Evolutionary conservation across 2,888 invertebrate genomes (phyloP).

Genomic region (Ptilodon capucinus): DNA sequence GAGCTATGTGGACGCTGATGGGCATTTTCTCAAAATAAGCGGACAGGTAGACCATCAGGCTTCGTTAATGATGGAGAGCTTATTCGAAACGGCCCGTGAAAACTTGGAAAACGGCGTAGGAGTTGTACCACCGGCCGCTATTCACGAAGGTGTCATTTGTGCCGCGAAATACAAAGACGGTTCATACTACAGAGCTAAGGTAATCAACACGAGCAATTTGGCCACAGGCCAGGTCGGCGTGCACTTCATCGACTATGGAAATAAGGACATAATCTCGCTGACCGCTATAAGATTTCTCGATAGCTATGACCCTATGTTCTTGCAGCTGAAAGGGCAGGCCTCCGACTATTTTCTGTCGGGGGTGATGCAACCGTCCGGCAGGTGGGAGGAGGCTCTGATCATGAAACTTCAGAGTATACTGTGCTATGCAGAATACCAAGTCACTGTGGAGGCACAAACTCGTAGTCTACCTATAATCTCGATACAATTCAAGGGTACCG

Average conservation of each 20-base stretch:
- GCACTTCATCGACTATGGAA: constrained; percentile 87
- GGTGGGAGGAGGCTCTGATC: constrained; percentile 78
- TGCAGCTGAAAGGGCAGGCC: constrained; percentile 82
- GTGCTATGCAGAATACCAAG: constrained; percentile 68
- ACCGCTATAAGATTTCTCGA: constrained; percentile 83
- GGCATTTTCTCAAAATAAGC: constrained; percentile 87
- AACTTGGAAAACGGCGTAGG: constrained; percentile 72
- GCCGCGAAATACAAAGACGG: constrained; percentile 87
- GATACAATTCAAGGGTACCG: constrained; percentile 72
- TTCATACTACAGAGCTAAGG: constrained; percentile 85
- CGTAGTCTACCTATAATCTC: constrained; percentile 69
- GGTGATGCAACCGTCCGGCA: constrained; percentile 74
- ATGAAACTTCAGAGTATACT: constrained; percentile 66
- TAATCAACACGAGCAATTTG: constrained; percentile 73
- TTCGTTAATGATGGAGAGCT: constrained; percentile 81
- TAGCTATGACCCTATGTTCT: constrained; percentile 72
- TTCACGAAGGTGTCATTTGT: constrained; percentile 81
- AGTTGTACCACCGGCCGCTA: constrained; percentile 71
- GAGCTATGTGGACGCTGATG: constrained; percentile 87
- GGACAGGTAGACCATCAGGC: constrained; percentile 85
- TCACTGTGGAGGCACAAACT: constrained; percentile 61
- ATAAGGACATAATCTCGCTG: constrained; percentile 83
- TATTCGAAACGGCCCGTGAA: constrained; percentile 62
- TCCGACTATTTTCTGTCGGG: constrained; percentile 83
- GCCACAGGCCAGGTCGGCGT: constrained; percentile 83